These are phyloP conservation scores for Polypterus senegalus DNA, from an alignment of 2,113 vertebrate species.

Conservation along the genomic window DNA sequence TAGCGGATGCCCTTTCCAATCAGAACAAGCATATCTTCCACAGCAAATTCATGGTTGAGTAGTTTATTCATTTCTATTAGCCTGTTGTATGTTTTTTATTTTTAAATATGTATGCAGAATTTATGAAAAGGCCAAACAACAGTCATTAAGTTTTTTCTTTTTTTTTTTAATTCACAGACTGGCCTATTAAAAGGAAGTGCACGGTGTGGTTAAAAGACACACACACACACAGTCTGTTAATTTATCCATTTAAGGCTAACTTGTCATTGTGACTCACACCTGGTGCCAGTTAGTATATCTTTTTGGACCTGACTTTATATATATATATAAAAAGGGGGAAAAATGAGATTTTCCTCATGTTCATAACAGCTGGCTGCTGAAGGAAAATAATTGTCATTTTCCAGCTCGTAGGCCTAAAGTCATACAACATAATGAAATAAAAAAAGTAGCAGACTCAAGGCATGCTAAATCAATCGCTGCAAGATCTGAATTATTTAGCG, in stretches of 20 bases:
- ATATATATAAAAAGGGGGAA: too few relatives aligned
- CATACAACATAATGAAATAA: conserved; percentile 67
- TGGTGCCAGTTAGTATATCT: too few relatives aligned
- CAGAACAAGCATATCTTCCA: conserved; percentile 96
- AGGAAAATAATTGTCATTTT: conserved; percentile 71
- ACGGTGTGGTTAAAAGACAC: conserved; percentile 47
- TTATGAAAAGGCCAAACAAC: conserved; percentile 64
- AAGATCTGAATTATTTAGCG: conserved; percentile 65
- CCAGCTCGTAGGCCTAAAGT: conserved; percentile 65
- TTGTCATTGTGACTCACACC: too few relatives aligned
- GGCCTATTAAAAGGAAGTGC: conserved; percentile 40
- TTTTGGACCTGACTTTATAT: too few relatives aligned
- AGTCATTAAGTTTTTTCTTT: conserved; percentile 41
- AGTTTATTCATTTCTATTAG: conserved; percentile 99
- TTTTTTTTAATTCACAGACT: conserved; percentile 45
- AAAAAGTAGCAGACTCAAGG: conserved; percentile 46
- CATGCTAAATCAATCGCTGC: conserved; percentile 61
- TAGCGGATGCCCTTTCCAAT: conserved; percentile 99
- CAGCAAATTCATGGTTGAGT: conserved; percentile 97
- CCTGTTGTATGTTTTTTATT: conserved; percentile 82
- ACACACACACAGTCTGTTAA: too few relatives aligned
- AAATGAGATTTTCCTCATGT: conserved; percentile 39
- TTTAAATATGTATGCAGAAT: conserved; percentile 59
- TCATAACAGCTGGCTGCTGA: conserved; percentile 60
- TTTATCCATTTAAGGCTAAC: too few relatives aligned